These are phyloP conservation scores for Onychomys arenicola DNA, from an alignment of 2,797 vertebrate genomes.

Conservation along the genomic window DNA sequence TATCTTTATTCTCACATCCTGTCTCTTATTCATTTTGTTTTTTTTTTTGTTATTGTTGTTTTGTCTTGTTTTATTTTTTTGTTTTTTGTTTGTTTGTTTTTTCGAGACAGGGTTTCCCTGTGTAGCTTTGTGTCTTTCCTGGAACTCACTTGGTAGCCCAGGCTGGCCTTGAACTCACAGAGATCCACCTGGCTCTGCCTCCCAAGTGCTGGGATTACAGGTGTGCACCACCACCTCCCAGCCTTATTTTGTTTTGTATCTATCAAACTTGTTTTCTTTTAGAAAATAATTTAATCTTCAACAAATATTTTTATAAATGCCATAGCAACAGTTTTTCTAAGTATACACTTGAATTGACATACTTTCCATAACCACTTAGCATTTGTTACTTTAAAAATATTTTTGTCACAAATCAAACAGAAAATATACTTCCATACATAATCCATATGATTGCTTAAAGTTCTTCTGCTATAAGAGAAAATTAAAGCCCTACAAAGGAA, in stretches of 20 bases:
- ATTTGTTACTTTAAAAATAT: background rate
- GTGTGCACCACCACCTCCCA: no score
- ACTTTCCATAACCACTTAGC: background rate
- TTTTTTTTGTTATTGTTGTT: no score
- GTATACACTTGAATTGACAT: background rate
- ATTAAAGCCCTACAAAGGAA: background rate
- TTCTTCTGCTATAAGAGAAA: background rate
- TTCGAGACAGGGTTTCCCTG: no score
- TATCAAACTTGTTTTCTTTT: background rate
- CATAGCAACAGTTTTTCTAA: background rate
- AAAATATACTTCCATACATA: slow-evolving; percentile 5
- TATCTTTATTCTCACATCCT: background rate
- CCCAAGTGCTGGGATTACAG: no score
- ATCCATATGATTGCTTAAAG: background rate
- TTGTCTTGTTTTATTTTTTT: no score
- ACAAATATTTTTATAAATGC: background rate
- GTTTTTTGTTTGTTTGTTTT: no score
- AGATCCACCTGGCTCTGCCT: no score
- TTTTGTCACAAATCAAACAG: slow-evolving; percentile 30
- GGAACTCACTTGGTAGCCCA: no score
- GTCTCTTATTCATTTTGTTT: background rate
- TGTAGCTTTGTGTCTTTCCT: no score
- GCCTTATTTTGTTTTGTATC: background rate
- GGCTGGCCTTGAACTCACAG: no score
- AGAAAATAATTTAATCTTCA: background rate